These are phyloP conservation scores for Euphonia xanthogaster DNA, from an alignment of 2,797 vertebrate species.

Conservation along the genomic window DNA sequence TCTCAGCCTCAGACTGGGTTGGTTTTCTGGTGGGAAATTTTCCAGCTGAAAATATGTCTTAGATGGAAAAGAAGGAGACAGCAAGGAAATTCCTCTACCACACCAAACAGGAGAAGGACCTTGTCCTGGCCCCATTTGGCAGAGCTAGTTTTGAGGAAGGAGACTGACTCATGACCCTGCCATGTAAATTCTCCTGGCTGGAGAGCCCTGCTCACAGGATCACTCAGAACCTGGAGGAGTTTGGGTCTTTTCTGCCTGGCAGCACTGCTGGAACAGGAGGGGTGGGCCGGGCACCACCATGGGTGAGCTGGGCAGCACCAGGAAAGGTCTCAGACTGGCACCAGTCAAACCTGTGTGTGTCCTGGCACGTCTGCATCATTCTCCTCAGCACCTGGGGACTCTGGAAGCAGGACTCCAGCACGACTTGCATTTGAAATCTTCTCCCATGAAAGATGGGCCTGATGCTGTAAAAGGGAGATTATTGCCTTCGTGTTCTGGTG, in stretches of 20 bases:
- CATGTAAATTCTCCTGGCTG: neutral
- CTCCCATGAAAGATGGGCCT: neutral
- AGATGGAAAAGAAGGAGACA: neutral
- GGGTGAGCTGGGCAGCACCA: neutral
- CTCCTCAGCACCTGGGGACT: neutral
- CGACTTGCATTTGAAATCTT: neutral
- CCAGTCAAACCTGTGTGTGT: neutral
- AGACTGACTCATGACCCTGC: neutral
- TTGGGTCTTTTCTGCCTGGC: neutral
- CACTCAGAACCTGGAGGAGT: neutral
- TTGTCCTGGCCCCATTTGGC: neutral
- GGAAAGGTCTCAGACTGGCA: neutral
- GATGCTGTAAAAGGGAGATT: neutral
- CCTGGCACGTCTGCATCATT: neutral
- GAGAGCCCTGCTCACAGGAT: neutral
- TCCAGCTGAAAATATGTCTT: neutral
- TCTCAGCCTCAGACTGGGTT: neutral
- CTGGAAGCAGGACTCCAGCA: neutral
- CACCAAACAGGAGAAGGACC: neutral
- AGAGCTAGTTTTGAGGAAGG: neutral
- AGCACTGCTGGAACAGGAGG: neutral
- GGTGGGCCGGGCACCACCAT: rapidly evolving
- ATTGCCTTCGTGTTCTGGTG: neutral
- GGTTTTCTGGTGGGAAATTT: neutral
- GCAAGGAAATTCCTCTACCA: neutral